These are phyloP conservation scores for Bagarius yarrelli DNA, from an alignment of 2,113 vertebrate species.

Conservation along the genomic window DNA sequence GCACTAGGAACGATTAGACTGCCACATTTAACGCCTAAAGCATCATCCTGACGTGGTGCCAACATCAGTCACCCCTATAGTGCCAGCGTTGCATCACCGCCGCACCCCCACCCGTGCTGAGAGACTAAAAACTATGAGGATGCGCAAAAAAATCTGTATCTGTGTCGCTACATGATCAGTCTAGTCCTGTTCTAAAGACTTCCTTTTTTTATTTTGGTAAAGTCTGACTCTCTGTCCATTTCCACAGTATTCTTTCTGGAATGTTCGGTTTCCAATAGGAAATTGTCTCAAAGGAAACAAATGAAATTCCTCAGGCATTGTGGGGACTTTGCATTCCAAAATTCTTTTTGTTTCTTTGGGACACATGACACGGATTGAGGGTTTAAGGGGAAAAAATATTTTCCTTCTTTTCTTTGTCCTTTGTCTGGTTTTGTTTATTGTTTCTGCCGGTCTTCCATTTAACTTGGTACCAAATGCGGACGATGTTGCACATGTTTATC, in stretches of 20 bases:
- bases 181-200: conserved; percentile 41
- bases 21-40: conserved; percentile 17
- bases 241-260: conserved; percentile 13
- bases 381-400: no score
- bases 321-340: not conserved
- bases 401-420: not conserved
- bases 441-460: not conserved
- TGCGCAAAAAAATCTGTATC: conserved; percentile 46
- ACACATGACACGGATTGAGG: not conserved
- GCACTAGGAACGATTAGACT: not conserved
- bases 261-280: conserved; percentile 13
- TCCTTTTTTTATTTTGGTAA: conserved; percentile 13
- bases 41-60: not conserved
- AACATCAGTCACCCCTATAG: conserved; percentile 56
- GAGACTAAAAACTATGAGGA: conserved; percentile 64
- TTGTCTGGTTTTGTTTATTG: not conserved
- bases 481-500: not conserved
- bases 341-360: not conserved
- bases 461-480: conserved; percentile 21
- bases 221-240: conserved; percentile 44
- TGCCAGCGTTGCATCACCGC: no score
- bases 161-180: conserved; percentile 56
- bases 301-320: not conserved
- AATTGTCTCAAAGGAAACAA: not conserved
- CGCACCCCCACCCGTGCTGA: no score